Evolutionary conservation across 2,113 vertebrate species (phyloP), one percentile per base, ranked within the genome.

Genomic region (Phyllostomus discolor): DNA sequence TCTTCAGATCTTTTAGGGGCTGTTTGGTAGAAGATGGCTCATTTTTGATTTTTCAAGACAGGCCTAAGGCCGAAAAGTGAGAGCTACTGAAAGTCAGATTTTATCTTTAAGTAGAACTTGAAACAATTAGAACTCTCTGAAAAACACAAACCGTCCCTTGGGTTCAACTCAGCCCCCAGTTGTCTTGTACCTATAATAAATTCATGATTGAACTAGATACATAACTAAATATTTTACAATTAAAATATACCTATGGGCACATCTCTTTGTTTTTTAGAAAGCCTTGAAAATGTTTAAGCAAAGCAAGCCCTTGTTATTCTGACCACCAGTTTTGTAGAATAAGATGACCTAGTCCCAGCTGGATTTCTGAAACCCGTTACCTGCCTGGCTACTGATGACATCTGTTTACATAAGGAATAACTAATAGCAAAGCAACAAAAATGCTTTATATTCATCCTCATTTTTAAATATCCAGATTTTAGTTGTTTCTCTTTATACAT

Each of bases 41-140:
- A 7, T 64, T 96, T 59, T 66, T 84, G 33, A 48, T 50, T 89
- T 94, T 89, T 86, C 86, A 94, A 94, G 85, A 43, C 16, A 79
- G 82, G 82, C 52, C 10, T 19, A 81, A 28, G 41, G 28, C 46
- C 52, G 50, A 86, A 62, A 57, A 57, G 33, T 52, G 70, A 94
- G 5, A 69, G 52, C 52, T 95, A 43, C 24, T n/a, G 10, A 46
- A 83, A 94, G 64, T 57, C 59, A 41, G 43, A 90, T 76, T 90
- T 92, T 28, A 43, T 81, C 89, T 94, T 90, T 88, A 84, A 96
- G 57, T 35, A 75, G 76, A 86, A 94, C 46, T 91, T 81, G 85
- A 78, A 91, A 89, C 46, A 90, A 89, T 48, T 59, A 93, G 33
- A 89, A 26, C 48, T 90, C n/a, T 78, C 28, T 66, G 16, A 79